These are phyloP conservation scores for Hippocampus mohnikei DNA, from an alignment of 2,113 vertebrate species.

Conservation along the genomic window DNA sequence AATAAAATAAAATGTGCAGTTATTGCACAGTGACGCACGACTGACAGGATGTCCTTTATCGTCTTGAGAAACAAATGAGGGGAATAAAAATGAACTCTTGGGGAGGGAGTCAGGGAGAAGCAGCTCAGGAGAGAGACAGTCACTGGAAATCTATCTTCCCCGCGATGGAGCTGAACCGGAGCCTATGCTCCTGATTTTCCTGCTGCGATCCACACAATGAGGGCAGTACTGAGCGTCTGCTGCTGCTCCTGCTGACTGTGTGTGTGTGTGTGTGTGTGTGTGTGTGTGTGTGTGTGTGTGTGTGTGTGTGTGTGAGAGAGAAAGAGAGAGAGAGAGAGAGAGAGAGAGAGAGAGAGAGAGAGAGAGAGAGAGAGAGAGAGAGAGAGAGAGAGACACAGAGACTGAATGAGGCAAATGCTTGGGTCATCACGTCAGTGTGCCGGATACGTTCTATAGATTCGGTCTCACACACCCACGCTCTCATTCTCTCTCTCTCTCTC, in stretches of 20 bases:
- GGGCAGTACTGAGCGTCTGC: conserved; percentile 57
- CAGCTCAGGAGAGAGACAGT: not conserved
- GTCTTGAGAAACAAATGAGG: conserved; percentile 6
- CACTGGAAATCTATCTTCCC: conserved; percentile 42
- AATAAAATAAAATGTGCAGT: not conserved
- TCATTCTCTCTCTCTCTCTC: no score
- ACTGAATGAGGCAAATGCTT: conserved; percentile 13
- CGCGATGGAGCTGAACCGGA: conserved; percentile 58
- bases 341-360: no score
- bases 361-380: not conserved
- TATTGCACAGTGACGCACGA: conserved; percentile 43
- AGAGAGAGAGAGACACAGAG: conserved; percentile 14
- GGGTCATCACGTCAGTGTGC: conserved; percentile 51
- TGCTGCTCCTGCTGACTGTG: conserved; percentile 37
- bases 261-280: conserved; percentile 20
- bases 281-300: conserved; percentile 11
- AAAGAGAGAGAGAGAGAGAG: no score
- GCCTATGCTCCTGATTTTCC: conserved; percentile 34
- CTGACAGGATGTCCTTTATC: conserved; percentile 12
- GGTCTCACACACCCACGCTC: conserved; percentile 9
- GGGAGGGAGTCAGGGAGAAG: conserved; percentile 6
- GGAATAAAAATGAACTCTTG: conserved; percentile 9
- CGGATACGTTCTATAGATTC: conserved; percentile 37
- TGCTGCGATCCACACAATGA: conserved; percentile 49
- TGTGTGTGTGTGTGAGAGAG: conserved; percentile 10